A percentile compares a stretch with the other conserved stretches of the same genome.
phyloP scores from a whole-genome alignment of 2,797 vertebrate species.

The Lepilemur septentrionalis region DNA sequence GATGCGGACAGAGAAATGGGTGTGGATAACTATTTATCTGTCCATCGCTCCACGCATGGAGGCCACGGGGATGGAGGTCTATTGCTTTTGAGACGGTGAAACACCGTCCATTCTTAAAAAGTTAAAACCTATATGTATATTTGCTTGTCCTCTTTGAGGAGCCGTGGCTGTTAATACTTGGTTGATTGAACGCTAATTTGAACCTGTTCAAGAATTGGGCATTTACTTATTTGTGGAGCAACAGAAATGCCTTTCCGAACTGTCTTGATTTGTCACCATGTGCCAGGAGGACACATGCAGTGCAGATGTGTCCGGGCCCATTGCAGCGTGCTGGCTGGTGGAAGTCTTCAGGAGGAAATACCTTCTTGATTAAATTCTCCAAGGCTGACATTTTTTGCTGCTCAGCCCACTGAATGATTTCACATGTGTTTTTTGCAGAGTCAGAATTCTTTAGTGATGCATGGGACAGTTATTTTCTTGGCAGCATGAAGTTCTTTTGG shows the following conservation, averaged over 20 bases:
- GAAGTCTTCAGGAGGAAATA: constrained; percentile 70
- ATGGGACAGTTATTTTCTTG: constrained; percentile 21
- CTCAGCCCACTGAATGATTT: constrained; percentile 55
- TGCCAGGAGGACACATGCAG: neutral
- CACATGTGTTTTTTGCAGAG: constrained; percentile 65
- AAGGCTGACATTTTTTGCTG: constrained; percentile 46
- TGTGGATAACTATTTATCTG: neutral
- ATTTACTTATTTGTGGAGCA: neutral
- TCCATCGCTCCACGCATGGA: neutral
- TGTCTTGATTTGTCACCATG: neutral
- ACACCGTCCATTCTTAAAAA: neutral
- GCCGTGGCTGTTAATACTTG: neutral
- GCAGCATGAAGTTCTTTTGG: constrained; percentile 29
- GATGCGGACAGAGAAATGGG: neutral
- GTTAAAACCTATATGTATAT: neutral
- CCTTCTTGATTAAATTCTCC: constrained; percentile 71
- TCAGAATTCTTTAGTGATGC: constrained; percentile 64
- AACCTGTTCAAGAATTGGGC: neutral
- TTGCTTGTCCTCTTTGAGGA: neutral
- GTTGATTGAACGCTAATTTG: neutral
- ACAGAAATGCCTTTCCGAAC: neutral
- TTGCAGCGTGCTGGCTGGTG: neutral
- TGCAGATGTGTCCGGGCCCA: constrained; percentile 9
- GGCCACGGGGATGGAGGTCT: neutral
- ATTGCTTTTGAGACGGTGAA: neutral